These are phyloP conservation scores for Oreochromis spilurus DNA, from an alignment of 2,113 vertebrate species.

Conservation along the genomic window DNA sequence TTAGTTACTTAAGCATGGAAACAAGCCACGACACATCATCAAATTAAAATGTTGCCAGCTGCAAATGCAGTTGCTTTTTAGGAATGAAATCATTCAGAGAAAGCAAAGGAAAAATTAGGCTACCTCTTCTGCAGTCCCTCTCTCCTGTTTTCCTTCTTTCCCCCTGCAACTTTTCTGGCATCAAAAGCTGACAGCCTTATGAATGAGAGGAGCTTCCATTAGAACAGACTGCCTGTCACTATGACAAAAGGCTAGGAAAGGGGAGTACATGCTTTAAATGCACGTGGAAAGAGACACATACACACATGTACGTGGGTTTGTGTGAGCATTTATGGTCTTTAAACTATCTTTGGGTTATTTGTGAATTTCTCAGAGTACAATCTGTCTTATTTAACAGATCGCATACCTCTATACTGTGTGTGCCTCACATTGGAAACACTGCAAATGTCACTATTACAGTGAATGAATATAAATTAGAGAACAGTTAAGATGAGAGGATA, in stretches of 20 bases:
- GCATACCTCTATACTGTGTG: background rate
- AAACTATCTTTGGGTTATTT: background rate
- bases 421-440: background rate
- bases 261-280: background rate
- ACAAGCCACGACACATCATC: background rate
- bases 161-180: constrained; percentile 22
- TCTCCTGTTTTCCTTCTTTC: background rate
- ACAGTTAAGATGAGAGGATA: background rate
- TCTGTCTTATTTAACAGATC: background rate
- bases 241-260: constrained; percentile 54
- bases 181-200: constrained; percentile 42
- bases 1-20: background rate
- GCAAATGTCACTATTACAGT: background rate
- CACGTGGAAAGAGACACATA: background rate
- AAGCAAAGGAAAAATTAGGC: background rate
- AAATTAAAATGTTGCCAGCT: background rate
- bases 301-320: background rate
- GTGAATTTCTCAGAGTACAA: background rate
- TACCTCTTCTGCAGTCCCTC: background rate
- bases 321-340: background rate
- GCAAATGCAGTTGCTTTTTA: background rate
- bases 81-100: background rate
- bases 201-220: constrained; percentile 56
- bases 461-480: background rate
- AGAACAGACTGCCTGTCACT: constrained; percentile 61